phyloP scores from a whole-genome alignment of 2,888 invertebrate genomes.

The Aleiodes alternator region DNA sequence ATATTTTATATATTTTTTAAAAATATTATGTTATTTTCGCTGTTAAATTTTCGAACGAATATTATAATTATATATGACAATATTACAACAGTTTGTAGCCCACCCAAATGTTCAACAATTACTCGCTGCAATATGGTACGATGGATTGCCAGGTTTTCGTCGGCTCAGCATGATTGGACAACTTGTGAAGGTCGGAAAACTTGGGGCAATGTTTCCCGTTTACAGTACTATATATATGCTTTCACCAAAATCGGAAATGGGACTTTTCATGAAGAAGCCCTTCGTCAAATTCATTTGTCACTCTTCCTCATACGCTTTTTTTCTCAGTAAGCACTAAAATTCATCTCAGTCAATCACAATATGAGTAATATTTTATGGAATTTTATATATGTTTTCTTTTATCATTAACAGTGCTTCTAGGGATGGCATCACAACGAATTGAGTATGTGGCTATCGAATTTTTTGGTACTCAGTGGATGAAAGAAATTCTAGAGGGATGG shows the following conservation, averaged over 20 bases:
- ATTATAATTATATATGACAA: conserved; percentile 81
- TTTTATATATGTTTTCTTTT: conserved; percentile 36
- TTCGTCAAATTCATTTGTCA: conserved; percentile 99
- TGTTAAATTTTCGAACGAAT: too few species aligned
- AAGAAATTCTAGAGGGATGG: conserved; percentile 85
- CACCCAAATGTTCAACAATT: conserved; percentile 99
- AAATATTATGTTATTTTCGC: too few species aligned
- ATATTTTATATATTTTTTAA: background rate
- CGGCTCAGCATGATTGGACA: conserved; percentile 93
- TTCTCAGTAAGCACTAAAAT: conserved; percentile 85
- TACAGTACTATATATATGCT: conserved; percentile 95
- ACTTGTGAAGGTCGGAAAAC: conserved; percentile 88
- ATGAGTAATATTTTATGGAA: background rate
- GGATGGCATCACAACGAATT: conserved; percentile 94
- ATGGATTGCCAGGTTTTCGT: conserved; percentile 96
- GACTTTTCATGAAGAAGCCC: conserved; percentile 95
- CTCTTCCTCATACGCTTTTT: conserved; percentile 96
- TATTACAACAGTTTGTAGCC: conserved; percentile 88
- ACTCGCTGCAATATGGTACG: conserved; percentile 98
- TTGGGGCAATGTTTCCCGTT: conserved; percentile 95
- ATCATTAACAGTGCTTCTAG: conserved; percentile 85
- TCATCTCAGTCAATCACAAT: background rate
- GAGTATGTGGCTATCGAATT: conserved; percentile 88
- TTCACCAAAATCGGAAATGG: conserved; percentile 91
- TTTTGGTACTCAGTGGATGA: conserved; percentile 86